phyloP scores from a whole-genome alignment of 2,113 vertebrate species.

The Ctenodactylus gundi region DNA sequence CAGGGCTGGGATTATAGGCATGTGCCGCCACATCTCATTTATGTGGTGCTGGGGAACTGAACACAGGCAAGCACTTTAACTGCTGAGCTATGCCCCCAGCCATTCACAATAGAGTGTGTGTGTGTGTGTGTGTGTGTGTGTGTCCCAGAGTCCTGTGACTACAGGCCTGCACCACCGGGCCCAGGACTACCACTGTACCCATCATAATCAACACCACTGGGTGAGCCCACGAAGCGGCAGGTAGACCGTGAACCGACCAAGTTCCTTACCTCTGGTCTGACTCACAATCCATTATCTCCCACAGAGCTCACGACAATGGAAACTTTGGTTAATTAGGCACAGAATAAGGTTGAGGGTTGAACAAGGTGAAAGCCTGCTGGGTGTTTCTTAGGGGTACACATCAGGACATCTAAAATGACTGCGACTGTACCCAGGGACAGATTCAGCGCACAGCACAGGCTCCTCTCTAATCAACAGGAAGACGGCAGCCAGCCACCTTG shows the following conservation, averaged over 20 bases:
- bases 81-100: too few relatives aligned
- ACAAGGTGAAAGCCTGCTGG: slow-evolving; percentile 32
- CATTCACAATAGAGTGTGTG: too few relatives aligned
- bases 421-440: slow-evolving; percentile 14
- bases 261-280: slow-evolving; percentile 27
- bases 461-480: slow-evolving; percentile 58
- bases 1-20: too few relatives aligned
- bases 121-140: too few relatives aligned
- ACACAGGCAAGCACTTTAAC: too few relatives aligned
- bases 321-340: slow-evolving; percentile 66
- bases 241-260: fast-evolving
- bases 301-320: slow-evolving; percentile 58
- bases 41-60: too few relatives aligned
- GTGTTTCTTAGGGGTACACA: slow-evolving; percentile 44
- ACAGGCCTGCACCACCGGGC: too few relatives aligned
- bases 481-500: slow-evolving; percentile 41
- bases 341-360: slow-evolving; percentile 28
- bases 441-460: slow-evolving; percentile 1
- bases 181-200: slow-evolving; percentile 22
- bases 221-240: not conserved
- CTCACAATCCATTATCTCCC: not conserved
- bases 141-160: too few relatives aligned
- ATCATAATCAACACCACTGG: not conserved
- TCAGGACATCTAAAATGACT: slow-evolving; percentile 22
- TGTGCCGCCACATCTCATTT: too few relatives aligned